Evolutionary conservation across 2,888 invertebrate species (phyloP), one percentile per base, ranked within the genome.

Genomic region (Seira sanloemensis): DNA sequence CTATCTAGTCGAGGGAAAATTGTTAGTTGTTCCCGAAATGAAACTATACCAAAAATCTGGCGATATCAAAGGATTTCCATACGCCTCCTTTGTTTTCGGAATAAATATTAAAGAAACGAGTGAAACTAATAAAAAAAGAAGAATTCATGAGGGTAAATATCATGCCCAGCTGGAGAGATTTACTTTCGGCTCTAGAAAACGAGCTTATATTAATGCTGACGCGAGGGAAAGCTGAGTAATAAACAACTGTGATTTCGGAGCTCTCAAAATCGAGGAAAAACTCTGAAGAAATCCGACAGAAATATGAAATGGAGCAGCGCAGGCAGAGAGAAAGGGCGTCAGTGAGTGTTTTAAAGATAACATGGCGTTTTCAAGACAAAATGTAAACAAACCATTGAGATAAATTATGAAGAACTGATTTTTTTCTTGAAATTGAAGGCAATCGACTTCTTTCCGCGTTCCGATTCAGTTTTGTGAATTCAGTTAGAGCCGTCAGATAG

Each of bases 81-180:
- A n/a, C n/a, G n/a, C n/a, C n/a, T n/a, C 1, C n/a, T 50, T 7
- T 50, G 50, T 50, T 50, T 50, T 50, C 50, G 50, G 16, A n/a
- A n/a, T n/a, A n/a, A n/a, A n/a, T 2, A 50, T 50, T 50, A 26
- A 25, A 25, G 58, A 21, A 16, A 7, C 1, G 18, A 69, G 46
- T 26, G 37, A 66, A 26, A 26, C 37, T 25, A 37, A 21, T 19
- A 69, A 69, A 27, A 27, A 23, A 68, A 19, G 69, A 69, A 27
- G 37, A 26, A 26, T 68, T 71, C 50, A 46, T 12, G 2, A 50
- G 50, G n/a, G 50, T 50, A 50, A 50, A 50, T 50, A 50, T 12
- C 50, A 58, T 75, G 66, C 65, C 65, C 66, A 75, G 75, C 75
- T 75, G 75, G 12, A 18, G 12, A 24, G 37, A 75, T 65, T 66